These are phyloP conservation scores for Hydriomena furcata DNA, from an alignment of 2,888 invertebrate species.

Conservation along the genomic window DNA sequence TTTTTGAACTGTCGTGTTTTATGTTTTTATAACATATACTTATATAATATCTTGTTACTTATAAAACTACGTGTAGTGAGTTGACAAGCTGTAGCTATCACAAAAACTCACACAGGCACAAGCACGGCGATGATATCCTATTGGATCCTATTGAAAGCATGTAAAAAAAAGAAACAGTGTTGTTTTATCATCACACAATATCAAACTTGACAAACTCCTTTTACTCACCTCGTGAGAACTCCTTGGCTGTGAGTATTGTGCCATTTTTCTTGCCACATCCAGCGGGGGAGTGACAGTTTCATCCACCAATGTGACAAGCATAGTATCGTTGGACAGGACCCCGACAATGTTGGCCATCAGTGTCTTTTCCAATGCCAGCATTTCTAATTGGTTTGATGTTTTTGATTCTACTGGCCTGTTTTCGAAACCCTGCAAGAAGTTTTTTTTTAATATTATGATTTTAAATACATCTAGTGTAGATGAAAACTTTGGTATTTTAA, in stretches of 20 bases:
- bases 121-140: conserved; percentile 13
- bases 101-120: conserved; percentile 11
- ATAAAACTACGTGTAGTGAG: too few relatives aligned
- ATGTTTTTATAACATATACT: too few relatives aligned
- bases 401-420: conserved; percentile 80
- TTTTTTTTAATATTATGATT: too few relatives aligned
- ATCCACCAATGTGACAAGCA: conserved; percentile 86
- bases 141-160: conserved; percentile 19
- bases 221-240: conserved; percentile 64
- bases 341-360: conserved; percentile 84
- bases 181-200: neutral
- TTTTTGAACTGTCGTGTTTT: too few relatives aligned
- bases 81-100: neutral
- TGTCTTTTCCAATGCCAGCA: conserved; percentile 86
- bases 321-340: conserved; percentile 74
- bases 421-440: conserved; percentile 70
- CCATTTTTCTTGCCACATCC: conserved; percentile 82
- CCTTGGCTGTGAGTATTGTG: conserved; percentile 67
- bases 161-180: conserved; percentile 2
- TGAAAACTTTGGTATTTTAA: too few relatives aligned
- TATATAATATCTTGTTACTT: too few relatives aligned
- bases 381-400: conserved; percentile 85
- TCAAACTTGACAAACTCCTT: neutral
- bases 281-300: conserved; percentile 76
- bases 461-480: too few relatives aligned